Base-by-base conservation (phyloP, 1,140 invertebrate genomes). In the Penaeus vannamei region DNA sequence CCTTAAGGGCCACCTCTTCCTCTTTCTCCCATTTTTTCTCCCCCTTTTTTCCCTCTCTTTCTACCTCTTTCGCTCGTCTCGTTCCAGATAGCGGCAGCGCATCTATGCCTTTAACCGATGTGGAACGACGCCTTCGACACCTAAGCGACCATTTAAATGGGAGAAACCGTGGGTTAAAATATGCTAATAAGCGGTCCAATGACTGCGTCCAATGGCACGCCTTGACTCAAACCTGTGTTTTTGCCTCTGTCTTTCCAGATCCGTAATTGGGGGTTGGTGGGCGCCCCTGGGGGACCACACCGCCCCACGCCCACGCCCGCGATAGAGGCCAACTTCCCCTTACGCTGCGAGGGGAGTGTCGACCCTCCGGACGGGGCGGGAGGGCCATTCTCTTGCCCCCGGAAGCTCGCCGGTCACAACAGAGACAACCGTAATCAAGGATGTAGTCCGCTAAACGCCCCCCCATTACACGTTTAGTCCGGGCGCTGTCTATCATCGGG, bases 371-470 rank as follows among this genome's bases (percentile, higher is more conserved):
- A 36, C 14, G 26, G 10, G 3, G 69, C n/a, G 26, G 10, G 81
- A 10, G 23, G 26, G 46, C 26, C 53, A 32, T 42, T 59, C 23
- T 89, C n/a, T 89, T 80, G 82, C 36, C 69, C 69, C 86, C 60
- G 26, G n/a, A n/a, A 46, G 82, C 87, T 79, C 82, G 36, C 87
- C 80, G 81, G 82, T 84, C 81, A 84, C 87, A 53, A 84, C 87
- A 89, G 87, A 89, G 87, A 89, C 87, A 89, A 89, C 87, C 84
- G 66, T 89, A 89, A 89, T 89, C 87, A 89, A 84, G 85, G 82
- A 84, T 89, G 87, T 89, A 89, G 82, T 85, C 87, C 59, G 72
- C 87, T 89, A 89, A 89, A 89, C 87, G 87, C 87, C 87, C 76
- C 66, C 26, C 84, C 69, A 89, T 89, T 89, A 89, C 66, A 89